Percentiles rank a stretch among this genome's conserved stretches.
phyloP scores from a whole-genome alignment of 2,113 vertebrate genomes.

The Sebastes schlegelii region DNA sequence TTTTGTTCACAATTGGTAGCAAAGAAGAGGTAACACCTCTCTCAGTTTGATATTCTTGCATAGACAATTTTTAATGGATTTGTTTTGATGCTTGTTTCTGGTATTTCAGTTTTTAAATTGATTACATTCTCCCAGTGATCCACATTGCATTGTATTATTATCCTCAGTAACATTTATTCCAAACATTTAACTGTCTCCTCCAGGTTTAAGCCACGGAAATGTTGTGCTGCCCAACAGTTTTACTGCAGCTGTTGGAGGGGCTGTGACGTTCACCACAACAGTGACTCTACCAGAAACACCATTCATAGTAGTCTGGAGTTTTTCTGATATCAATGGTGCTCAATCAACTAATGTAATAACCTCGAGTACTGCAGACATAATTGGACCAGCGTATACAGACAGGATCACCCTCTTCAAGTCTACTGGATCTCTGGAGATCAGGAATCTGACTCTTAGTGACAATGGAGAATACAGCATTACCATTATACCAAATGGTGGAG shows the following conservation, averaged over 20 bases:
- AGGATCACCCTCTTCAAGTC: constrained; percentile 23
- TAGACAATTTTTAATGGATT: not conserved
- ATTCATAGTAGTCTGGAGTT: constrained; percentile 23
- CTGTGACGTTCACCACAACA: constrained; percentile 41
- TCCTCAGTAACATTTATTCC: not conserved
- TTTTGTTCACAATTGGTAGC: not conserved
- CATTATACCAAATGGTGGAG: not conserved
- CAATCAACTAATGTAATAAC: not conserved
- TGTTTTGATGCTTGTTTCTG: not conserved
- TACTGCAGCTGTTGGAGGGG: constrained; percentile 25
- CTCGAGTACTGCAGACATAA: rapidly evolving
- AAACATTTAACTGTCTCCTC: not conserved
- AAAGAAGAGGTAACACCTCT: too few species aligned
- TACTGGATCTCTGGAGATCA: constrained; percentile 67
- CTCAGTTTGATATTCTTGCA: too few species aligned
- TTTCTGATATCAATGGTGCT: not conserved
- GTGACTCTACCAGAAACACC: constrained; percentile 1
- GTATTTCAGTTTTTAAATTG: not conserved
- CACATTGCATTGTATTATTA: not conserved
- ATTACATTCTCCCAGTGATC: not conserved
- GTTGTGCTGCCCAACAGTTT: constrained; percentile 42
- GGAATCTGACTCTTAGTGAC: constrained; percentile 44
- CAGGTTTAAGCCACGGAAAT: constrained; percentile 39
- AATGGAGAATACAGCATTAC: constrained; percentile 40
- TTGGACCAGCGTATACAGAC: not conserved